Evolutionary conservation across 2,797 vertebrate genomes (phyloP).

Genomic region (Malurus splendens): DNA sequence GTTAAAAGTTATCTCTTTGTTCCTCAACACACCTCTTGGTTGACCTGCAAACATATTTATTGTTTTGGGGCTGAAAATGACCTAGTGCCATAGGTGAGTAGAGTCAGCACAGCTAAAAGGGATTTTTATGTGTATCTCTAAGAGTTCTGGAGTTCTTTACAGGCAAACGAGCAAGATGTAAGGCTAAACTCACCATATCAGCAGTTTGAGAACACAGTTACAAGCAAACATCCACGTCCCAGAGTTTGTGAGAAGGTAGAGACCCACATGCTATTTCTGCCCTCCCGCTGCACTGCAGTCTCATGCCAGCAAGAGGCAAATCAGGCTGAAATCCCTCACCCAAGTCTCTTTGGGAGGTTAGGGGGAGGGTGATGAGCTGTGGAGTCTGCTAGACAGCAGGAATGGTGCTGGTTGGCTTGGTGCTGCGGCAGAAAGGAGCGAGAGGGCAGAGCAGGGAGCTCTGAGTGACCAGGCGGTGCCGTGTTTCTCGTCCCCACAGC

Average conservation of each 20-base stretch:
- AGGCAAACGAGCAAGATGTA: not conserved
- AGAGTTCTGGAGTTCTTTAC: not conserved
- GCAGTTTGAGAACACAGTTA: not conserved
- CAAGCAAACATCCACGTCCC: not conserved
- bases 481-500: constrained; percentile 70
- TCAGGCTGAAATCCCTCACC: not conserved
- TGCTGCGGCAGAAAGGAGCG: fast-evolving
- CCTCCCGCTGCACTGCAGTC: not conserved
- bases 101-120: not conserved
- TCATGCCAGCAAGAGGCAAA: not conserved
- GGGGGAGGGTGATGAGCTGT: not conserved
- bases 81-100: not conserved
- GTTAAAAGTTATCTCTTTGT: not conserved
- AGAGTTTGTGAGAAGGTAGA: not conserved
- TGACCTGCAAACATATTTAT: not conserved
- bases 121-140: not conserved
- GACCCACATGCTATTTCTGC: not conserved
- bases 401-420: not conserved
- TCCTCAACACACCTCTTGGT: not conserved
- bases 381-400: not conserved
- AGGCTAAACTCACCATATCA: not conserved
- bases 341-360: not conserved
- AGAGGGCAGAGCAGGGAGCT: not conserved
- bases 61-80: not conserved
- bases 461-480: not conserved